Conservation (phyloP, 2,888 invertebrate species). For the Chrysolina oricalcia region DNA sequence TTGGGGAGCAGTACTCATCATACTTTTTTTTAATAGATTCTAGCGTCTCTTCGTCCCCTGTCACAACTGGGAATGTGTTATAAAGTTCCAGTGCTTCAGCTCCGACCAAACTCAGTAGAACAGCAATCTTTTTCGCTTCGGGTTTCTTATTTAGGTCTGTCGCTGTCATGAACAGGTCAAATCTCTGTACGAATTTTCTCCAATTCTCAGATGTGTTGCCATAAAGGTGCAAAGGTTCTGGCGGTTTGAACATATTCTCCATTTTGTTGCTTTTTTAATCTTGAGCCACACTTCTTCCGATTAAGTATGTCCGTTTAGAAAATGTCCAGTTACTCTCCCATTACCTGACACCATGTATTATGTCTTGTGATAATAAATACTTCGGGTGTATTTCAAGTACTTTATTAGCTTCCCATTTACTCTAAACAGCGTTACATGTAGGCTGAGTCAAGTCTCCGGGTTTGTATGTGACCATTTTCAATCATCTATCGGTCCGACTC, state of each 20-base stretch:
- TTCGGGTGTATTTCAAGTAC: too few species aligned
- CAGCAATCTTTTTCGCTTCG: slow-evolving; percentile 43
- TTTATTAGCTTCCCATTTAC: too few species aligned
- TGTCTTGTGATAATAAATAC: too few species aligned
- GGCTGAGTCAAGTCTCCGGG: too few species aligned
- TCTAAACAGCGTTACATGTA: too few species aligned
- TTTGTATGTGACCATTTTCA: too few species aligned
- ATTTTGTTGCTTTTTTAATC: too few species aligned
- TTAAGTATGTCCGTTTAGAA: too few species aligned
- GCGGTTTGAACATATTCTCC: slow-evolving; percentile 31
- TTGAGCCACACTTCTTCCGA: too few species aligned
- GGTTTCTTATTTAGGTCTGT: slow-evolving; percentile 23
- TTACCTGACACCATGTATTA: too few species aligned
- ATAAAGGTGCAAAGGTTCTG: slow-evolving; percentile 34
- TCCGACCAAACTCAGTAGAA: slow-evolving; percentile 43
- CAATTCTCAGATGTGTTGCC: slow-evolving; percentile 45
- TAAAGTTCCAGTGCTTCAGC: slow-evolving; percentile 51
- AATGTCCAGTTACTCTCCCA: too few species aligned
- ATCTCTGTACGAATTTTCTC: slow-evolving; percentile 45
- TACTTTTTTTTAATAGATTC: slow-evolving; percentile 31
- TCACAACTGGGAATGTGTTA: slow-evolving; percentile 40
- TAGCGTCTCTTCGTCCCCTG: not conserved
- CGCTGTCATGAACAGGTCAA: slow-evolving; percentile 45
- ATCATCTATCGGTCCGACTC: too few species aligned
- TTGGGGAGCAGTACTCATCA: slow-evolving; percentile 43